phyloP scores from a whole-genome alignment of 2,888 invertebrate species.

The Agrenia bidenticulata region DNA sequence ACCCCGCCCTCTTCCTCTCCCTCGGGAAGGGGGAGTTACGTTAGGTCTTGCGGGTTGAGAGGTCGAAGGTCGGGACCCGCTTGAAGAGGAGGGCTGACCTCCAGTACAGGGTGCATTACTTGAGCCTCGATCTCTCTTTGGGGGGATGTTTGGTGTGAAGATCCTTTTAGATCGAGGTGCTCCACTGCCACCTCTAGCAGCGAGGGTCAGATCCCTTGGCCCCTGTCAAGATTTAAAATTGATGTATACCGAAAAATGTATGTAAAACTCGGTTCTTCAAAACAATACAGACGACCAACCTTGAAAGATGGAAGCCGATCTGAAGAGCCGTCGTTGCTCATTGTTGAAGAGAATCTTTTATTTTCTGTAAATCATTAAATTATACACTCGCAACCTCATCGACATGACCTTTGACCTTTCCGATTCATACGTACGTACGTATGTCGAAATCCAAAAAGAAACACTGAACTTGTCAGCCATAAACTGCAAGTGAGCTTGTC shows the following conservation, averaged over 20 bases:
- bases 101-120: too few species aligned
- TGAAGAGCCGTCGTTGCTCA: conserved; percentile 5
- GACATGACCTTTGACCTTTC: too few species aligned
- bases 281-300: neutral
- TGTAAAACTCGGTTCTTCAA: neutral
- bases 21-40: neutral
- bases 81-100: neutral
- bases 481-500: too few species aligned
- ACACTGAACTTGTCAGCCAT: too few species aligned
- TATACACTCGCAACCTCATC: too few species aligned
- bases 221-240: neutral
- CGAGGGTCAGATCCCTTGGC: neutral
- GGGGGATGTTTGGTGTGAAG: conserved; percentile 15
- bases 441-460: too few species aligned
- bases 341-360: too few species aligned
- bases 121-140: neutral
- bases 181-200: neutral
- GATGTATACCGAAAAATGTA: too few species aligned
- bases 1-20: conserved; percentile 3
- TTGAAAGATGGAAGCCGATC: conserved; percentile 15
- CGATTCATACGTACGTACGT: too few species aligned
- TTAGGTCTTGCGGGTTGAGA: neutral
- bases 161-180: neutral
- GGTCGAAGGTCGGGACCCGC: neutral
- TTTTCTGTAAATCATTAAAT: too few species aligned